Conservation (phyloP, 2,797 vertebrate species). For the Myotis myotis region DNA sequence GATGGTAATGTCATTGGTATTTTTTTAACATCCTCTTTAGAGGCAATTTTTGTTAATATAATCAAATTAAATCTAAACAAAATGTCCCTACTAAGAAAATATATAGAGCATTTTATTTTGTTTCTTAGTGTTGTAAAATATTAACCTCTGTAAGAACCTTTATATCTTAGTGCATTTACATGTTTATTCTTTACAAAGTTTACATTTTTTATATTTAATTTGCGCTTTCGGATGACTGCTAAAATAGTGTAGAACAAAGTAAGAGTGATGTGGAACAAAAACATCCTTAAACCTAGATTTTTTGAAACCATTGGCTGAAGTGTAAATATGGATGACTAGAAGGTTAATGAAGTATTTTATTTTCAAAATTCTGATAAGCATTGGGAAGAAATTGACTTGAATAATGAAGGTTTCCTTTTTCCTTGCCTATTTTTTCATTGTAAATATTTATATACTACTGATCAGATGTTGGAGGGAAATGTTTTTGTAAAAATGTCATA, state of each 20-base stretch:
- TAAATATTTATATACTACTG: conserved; percentile 81
- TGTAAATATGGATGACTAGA: conserved; percentile 39
- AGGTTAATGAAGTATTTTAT: conserved; percentile 64
- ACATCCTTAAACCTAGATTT: neutral
- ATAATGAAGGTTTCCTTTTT: conserved; percentile 67
- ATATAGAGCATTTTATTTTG: conserved; percentile 54
- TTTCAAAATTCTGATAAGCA: conserved; percentile 68
- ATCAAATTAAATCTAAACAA: conserved; percentile 41
- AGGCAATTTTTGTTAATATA: conserved; percentile 57
- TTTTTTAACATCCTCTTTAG: conserved; percentile 60
- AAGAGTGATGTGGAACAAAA: neutral
- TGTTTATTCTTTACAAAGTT: conserved; percentile 73
- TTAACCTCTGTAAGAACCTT: conserved; percentile 71
- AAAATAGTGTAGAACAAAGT: neutral
- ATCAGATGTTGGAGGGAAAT: conserved; percentile 71
- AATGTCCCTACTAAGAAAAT: conserved; percentile 50
- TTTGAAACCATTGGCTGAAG: neutral
- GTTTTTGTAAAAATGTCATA: conserved; percentile 84
- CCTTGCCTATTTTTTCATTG: conserved; percentile 80
- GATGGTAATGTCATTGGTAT: neutral
- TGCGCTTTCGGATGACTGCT: conserved; percentile 60
- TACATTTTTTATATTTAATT: conserved; percentile 76
- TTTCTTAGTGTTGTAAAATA: conserved; percentile 75
- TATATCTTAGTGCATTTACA: conserved; percentile 66
- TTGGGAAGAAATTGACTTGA: conserved; percentile 59